A percentile compares a stretch with the other conserved stretches of the same genome.
phyloP scores from a whole-genome alignment of 2,797 vertebrate species.

The Danio kyathit region DNA sequence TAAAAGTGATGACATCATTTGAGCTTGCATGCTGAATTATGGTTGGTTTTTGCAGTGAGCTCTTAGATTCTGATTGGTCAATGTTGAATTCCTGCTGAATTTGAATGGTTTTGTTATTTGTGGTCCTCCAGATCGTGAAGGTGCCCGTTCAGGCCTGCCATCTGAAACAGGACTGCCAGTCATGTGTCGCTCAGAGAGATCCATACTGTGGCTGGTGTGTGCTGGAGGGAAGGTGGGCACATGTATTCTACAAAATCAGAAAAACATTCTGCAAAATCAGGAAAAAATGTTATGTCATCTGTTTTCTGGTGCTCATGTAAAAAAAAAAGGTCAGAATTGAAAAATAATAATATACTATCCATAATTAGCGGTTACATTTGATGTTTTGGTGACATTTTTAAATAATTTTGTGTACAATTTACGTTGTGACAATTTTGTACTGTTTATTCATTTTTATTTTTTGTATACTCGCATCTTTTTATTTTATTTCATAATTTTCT shows the following conservation, averaged over 20 bases:
- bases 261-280: background rate
- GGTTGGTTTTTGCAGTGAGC: background rate
- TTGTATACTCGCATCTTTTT: background rate
- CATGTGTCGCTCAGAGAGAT: conserved; percentile 86
- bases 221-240: conserved; percentile 88
- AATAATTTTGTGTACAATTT: background rate
- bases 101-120: conserved; percentile 54
- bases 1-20: background rate
- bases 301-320: background rate
- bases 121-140: conserved; percentile 83
- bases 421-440: background rate
- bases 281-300: background rate
- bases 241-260: background rate
- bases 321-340: background rate
- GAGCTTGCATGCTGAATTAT: background rate
- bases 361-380: too few relatives aligned
- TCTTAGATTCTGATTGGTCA: background rate
- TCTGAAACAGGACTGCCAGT: conserved; percentile 82
- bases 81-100: background rate
- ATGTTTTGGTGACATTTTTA: background rate
- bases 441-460: background rate
- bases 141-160: conserved; percentile 91
- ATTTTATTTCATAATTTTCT: background rate
- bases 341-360: background rate
- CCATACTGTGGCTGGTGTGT: conserved; percentile 99